Base-by-base conservation (phyloP, 2,888 invertebrate species). In the Cistogaster globosa region DNA sequence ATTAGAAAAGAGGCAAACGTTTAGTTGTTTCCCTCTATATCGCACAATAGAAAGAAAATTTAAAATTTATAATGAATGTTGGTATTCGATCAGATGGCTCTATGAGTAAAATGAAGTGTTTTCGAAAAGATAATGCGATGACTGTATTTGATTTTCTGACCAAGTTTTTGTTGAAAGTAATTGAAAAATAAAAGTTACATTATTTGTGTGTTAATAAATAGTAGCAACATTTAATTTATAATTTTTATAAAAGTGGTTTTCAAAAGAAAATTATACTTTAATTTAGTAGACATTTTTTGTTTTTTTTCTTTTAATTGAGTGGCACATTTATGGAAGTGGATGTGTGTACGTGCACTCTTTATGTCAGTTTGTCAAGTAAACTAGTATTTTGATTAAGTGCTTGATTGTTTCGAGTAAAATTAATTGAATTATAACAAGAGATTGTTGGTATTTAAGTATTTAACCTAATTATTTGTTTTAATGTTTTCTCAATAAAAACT, bases 201-300 rank as follows among this genome's bases (percentile, higher is more conserved):
- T 68, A 6, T 68, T 67, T 67, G 16, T 67, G 11, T 67, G 16
- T 57, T 45, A 51, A 51, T 11, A 67, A 5, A 32, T 7, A 77
- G 58, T 42, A 65, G 7, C 55, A 38, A 12, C 57, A 77, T 42
- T 68, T 32, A 48, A 57, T 76, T 57, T 48, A 75, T n/a, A 75
- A 45, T 65, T 36, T 57, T 62, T 71, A 58, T 80, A 58, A 80
- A 80, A 74, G 74, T 80, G 67, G 67, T 12, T 36, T 74, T 74
- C 67, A 42, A 53, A 53, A 67, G 80, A 80, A 72, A 80, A 60
- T 32, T 55, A 48, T 42, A 12, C 16, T 16, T 53, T 53, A 60
- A 74, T 51, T 67, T 60, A 58, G 26, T 63, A 51, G 57, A 36
- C 11, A 57, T 53, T 75, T 45, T 20, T 63, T 72, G 11, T 45